Evolutionary conservation across 2,888 invertebrate species (phyloP), one percentile per base, ranked within the genome.

Genomic region (Drosophila recens): DNA sequence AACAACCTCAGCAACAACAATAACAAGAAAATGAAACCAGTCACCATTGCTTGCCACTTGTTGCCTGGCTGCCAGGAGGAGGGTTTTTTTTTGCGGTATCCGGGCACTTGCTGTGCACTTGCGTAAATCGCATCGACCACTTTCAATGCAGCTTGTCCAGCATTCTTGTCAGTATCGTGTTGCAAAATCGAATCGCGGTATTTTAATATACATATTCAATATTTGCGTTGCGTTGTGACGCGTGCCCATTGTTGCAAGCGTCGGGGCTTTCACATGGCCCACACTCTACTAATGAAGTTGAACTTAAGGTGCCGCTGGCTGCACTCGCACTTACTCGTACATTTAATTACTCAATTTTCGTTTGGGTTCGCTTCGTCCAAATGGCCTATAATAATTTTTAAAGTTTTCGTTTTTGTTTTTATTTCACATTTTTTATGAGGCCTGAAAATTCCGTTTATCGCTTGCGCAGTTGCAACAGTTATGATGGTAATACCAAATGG

Each of bases 321-420:
- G 62, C 67, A 57, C 64, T 57, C 59, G 13, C 36, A 59, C 67
- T 66, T 34, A 46, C 52, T 66, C 52, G 45, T 58, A 43, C 65
- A 48, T 80, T 86, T 86, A 87, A 83, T 80, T 86, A 74, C 70
- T 80, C 67, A 80, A 86, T 75, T 65, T 65, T 58, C 54, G 38
- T 66, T 70, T 48, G 61, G 51, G 20, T 57, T 67, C 34, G 54
- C 20, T 58, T 62, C 77, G 65, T 46, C 46, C 33, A 72, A 72
- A 53, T 72, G 52, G 40, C 40, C 56, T 42, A 65, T 58, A 59
- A 51, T 20, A 20, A 20, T 51, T 15, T 34, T 40, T 36, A 36
- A 23, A 13, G 51, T 20, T 38, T 54, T 51, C 17, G 15, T 42
- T 46, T 38, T 30, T n/a, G 40, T 40, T 52, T 64, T 46, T 17